Percentiles rank a stretch among this genome's conserved stretches.
Evolutionary conservation across 2,888 invertebrate genomes (phyloP).

Genomic region (Lissonota sp.): DNA sequence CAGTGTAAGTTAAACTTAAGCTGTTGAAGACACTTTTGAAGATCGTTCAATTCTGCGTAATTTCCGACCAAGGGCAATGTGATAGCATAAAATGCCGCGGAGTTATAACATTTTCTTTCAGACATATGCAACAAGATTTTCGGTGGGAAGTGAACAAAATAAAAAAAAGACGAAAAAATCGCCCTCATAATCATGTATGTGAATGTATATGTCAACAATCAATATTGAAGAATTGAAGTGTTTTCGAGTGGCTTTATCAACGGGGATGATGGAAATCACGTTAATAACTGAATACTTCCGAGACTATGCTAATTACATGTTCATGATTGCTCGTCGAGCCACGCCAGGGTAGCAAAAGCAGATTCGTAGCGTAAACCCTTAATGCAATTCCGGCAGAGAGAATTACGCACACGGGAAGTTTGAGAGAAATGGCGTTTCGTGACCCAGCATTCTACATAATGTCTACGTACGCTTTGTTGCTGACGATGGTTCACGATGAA

Average conservation of each 20-base stretch:
- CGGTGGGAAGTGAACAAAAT: too few relatives aligned
- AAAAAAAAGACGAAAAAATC: too few relatives aligned
- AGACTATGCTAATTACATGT: conserved; percentile 37
- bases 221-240: too few relatives aligned
- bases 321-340: conserved; percentile 19
- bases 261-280: conserved; percentile 27
- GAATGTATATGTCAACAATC: too few relatives aligned
- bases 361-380: conserved; percentile 9
- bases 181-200: too few relatives aligned
- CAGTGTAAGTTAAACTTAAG: too few relatives aligned
- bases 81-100: too few relatives aligned
- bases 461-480: conserved; percentile 10
- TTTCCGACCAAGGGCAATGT: too few relatives aligned
- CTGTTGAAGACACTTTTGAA: too few relatives aligned
- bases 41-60: too few relatives aligned
- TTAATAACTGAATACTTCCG: conserved; percentile 41
- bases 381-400: conserved; percentile 35
- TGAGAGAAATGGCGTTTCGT: conserved; percentile 30
- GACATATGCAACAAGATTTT: too few relatives aligned
- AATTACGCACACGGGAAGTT: conserved; percentile 31
- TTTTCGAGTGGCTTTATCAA: conserved; percentile 7
- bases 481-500: conserved; percentile 35
- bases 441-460: conserved; percentile 38
- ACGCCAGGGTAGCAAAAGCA: background rate
- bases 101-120: too few relatives aligned